Base-by-base conservation (phyloP, 2,888 invertebrate genomes). In the Drosophila tripunctata region DNA sequence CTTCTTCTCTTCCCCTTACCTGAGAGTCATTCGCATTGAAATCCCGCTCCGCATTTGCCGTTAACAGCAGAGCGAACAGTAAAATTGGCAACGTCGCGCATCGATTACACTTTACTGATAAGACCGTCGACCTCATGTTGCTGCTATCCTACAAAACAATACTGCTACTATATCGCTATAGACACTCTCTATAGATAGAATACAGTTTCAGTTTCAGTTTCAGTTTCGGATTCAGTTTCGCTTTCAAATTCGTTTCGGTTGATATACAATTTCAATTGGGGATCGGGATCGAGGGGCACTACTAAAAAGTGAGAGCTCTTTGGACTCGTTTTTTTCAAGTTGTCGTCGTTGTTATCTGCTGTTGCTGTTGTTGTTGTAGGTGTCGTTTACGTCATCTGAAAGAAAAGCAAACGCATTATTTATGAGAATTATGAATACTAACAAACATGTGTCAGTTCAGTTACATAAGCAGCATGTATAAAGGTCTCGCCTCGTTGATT, bases 1-100 rank as follows among this genome's bases (percentile, higher is more conserved):
- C 14, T 21, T 10, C 27, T 21, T 1, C 14, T 21, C 22, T 41
- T 40, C 21, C 54, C 67, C 86, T 88, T 77, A 91, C 91, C 89
- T 91, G 91, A 60, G 89, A 88, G 64, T 91, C 91, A 61, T 91
- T 90, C 75, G 88, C 90, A 85, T 91, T 90, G 78, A 91, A 91
- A 74, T 91, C 91, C 71, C 86, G 87, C 75, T 90, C 90, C 55
- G 86, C 89, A 52, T 60, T 72, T 51, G 75, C 71, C 55, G 75
- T 61, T 14, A 67, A 36, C 35, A 65, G 48, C 55, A 75, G 48
- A 12, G 38, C 51, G 33, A 78, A 67, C 77, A 73, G 48, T 41
- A 71, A 66, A 67, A 76, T 61, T 67, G 50, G 64, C 65, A 68
- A 22, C 51, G 60, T 65, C 19, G 64, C 66, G 61, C 50, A 48